phyloP scores from a whole-genome alignment of 2,888 invertebrate genomes.

The Thumatha senex region DNA sequence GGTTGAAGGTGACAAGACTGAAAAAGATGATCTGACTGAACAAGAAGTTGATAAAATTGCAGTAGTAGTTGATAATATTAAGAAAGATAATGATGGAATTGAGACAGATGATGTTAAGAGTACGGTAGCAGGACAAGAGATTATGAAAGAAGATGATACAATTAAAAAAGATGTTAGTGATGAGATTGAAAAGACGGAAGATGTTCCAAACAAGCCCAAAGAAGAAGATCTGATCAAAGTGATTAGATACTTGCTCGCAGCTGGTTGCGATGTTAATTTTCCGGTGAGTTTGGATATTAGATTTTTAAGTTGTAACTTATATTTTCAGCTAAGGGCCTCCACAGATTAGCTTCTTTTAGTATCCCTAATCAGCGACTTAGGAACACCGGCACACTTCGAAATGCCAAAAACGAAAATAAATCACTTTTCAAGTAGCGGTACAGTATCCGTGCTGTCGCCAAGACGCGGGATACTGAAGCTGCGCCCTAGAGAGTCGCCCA shows the following conservation, averaged over 20 bases:
- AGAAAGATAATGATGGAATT: background rate
- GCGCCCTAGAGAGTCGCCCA: too few species aligned
- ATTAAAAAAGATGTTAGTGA: background rate
- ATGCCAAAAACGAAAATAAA: too few species aligned
- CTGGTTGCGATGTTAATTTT: constrained; percentile 89
- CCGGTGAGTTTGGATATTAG: constrained; percentile 79
- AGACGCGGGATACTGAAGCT: too few species aligned
- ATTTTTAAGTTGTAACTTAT: too few species aligned
- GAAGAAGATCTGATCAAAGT: constrained; percentile 66
- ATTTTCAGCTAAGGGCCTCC: too few species aligned
- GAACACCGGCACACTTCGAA: too few species aligned
- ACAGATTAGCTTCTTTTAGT: too few species aligned
- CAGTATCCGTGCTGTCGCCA: too few species aligned
- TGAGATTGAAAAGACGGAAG: constrained; percentile 2
- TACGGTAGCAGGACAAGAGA: constrained; percentile 2
- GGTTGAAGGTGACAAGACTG: background rate
- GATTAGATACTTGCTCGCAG: constrained; percentile 88
- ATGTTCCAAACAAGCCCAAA: constrained; percentile 25
- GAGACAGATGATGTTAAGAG: constrained; percentile 9
- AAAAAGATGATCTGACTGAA: constrained; percentile 6
- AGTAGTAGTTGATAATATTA: background rate
- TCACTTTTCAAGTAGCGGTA: too few species aligned
- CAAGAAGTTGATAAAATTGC: constrained; percentile 2
- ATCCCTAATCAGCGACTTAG: too few species aligned
- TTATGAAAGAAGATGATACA: background rate